Evolutionary conservation across 23 tunicate genomes (phyloP), one percentile per base, ranked within the genome.

Genomic region (Botrylloides violaceus): DNA sequence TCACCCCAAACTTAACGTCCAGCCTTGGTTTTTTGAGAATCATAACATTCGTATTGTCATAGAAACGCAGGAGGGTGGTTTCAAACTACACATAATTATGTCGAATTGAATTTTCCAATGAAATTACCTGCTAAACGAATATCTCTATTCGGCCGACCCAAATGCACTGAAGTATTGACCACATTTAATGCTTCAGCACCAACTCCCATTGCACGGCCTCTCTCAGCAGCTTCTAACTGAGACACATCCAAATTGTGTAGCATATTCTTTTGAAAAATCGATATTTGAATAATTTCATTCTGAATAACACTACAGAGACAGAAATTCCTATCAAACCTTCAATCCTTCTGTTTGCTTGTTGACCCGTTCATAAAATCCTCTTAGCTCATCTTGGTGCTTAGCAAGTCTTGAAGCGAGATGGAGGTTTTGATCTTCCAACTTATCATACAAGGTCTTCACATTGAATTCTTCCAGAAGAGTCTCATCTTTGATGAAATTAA

Each of bases 381-480:
- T 78, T 64, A 95, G 53, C 32, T 81, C 76, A 59, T 82, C 79
- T 71, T 86, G 89, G 57, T 95, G 99, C 38, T 79, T 80, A 27
- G 77, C 65, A 63, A 95, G 66, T 66, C 87, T 94, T 0, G 99
- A 87, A 1, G 87, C 57, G 4, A 95, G 55, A 57, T 95, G 96
- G 1, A 95, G 83, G 76, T 87, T 95, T 65, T 95, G 99, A 71
- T 95, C 99, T 70, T 95, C 99, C 70, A 95, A 76, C 58, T 83
- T 83, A 64, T 95, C 99, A 55, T 87, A 95, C 59, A 95, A 61
- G 22, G 94, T 89, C 29, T 85, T 74, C 25, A 89, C 88, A 36
- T 82, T 95, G 72, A 95, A 81, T 56, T 82, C 91, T 60, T 95
- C 99, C 29, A 82, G 86, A 2, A 86, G 50, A 30, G 70, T 74